These are phyloP conservation scores for Caenorhabditis virilis DNA, from an alignment of 2,888 invertebrate genomes.

Conservation along the genomic window DNA sequence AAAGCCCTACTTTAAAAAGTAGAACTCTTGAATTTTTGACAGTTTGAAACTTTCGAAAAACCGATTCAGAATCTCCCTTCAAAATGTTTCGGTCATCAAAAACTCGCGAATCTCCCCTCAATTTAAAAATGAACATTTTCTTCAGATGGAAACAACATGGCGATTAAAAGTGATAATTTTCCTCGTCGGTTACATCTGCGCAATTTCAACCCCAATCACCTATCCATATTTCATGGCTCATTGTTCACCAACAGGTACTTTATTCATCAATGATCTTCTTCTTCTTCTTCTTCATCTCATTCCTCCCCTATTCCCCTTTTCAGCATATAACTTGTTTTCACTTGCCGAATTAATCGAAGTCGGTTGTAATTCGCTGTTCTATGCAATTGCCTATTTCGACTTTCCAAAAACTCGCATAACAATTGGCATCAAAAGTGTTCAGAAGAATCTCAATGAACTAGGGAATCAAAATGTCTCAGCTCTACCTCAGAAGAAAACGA, in stretches of 20 bases:
- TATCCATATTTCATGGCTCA: conserved; percentile 56
- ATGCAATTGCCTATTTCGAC: conserved; percentile 60
- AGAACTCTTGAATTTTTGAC: no score
- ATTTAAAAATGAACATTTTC: not conserved
- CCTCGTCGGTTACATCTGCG: conserved; percentile 54
- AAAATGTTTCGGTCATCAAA: not conserved
- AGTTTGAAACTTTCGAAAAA: not conserved
- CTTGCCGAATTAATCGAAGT: conserved; percentile 63
- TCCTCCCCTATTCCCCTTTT: no score
- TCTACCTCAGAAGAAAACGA: conserved; percentile 15
- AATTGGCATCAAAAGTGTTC: conserved; percentile 43
- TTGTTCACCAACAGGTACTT: conserved; percentile 55
- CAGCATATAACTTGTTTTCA: conserved; percentile 63
- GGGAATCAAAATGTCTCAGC: conserved; percentile 21
- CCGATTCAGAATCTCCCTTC: not conserved
- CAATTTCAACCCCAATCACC: conserved; percentile 63
- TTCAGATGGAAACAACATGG: conserved; percentile 60
- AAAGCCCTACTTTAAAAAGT: no score
- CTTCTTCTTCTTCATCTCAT: no score
- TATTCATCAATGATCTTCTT: no score
- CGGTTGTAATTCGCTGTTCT: conserved; percentile 62
- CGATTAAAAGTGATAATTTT: conserved; percentile 59
- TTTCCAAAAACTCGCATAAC: conserved; percentile 51
- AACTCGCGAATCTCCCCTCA: no score
- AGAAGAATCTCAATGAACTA: conserved; percentile 18